These are phyloP conservation scores for Zenarchopterus dispar DNA, from an alignment of 2,797 vertebrate genomes.

Conservation along the genomic window DNA sequence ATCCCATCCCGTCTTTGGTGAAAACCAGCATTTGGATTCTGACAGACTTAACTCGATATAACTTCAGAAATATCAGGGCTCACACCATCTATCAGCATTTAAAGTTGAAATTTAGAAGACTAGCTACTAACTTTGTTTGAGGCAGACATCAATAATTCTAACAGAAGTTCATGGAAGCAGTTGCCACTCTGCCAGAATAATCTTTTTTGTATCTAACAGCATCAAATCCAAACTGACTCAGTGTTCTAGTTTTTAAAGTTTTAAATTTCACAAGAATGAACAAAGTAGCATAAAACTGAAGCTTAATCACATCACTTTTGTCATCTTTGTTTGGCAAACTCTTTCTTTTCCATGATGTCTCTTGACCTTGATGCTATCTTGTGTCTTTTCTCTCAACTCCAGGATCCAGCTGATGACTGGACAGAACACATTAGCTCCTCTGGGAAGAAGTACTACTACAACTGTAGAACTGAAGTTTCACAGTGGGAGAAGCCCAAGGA, in stretches of 20 bases:
- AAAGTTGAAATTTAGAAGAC: too few species aligned
- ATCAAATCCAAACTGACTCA: too few species aligned
- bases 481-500: constrained; percentile 99
- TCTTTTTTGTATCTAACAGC: too few species aligned
- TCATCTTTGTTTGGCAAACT: background rate
- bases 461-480: constrained; percentile 98
- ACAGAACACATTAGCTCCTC: constrained; percentile 99
- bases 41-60: too few species aligned
- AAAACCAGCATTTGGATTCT: too few species aligned
- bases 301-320: background rate
- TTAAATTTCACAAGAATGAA: background rate
- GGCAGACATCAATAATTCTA: too few species aligned
- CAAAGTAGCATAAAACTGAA: background rate
- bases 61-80: too few species aligned
- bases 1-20: too few species aligned
- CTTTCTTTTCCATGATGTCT: background rate
- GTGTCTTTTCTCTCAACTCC: constrained; percentile 64
- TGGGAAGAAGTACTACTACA: constrained; percentile 99
- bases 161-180: too few species aligned
- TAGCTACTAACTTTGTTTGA: too few species aligned
- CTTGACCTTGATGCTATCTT: background rate
- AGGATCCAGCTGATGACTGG: constrained; percentile 98
- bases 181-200: too few species aligned
- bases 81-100: too few species aligned
- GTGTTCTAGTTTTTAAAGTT: background rate